phyloP scores from a whole-genome alignment of 2,888 invertebrate genomes.

The Oscheius onirici region DNA sequence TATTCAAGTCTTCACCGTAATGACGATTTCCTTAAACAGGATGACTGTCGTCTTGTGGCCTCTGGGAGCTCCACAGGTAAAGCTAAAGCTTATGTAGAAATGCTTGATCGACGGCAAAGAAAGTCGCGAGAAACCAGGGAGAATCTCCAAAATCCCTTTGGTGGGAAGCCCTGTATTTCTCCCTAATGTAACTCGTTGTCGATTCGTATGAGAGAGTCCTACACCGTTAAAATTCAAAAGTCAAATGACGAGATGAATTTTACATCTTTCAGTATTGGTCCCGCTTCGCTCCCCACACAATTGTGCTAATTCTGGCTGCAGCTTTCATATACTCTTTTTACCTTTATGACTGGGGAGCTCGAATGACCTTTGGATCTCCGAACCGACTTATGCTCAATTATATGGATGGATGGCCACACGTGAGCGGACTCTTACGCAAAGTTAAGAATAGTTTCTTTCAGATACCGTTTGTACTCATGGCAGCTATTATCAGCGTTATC shows the following conservation, averaged over 20 bases:
- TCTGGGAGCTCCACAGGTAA: constrained; percentile 4
- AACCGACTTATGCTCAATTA: background rate
- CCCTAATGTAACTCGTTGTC: no score
- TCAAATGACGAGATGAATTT: no score
- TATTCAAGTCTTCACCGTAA: constrained; percentile 3
- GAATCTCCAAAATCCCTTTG: no score
- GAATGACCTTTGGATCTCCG: background rate
- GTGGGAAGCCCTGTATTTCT: no score
- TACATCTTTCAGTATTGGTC: constrained; percentile 15
- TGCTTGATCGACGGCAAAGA: no score
- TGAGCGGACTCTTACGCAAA: background rate
- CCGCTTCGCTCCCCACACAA: background rate
- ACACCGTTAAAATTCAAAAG: no score
- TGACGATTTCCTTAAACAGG: constrained; percentile 10
- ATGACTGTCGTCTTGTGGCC: constrained; percentile 18
- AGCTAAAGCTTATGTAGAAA: no score
- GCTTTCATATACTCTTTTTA: constrained; percentile 2
- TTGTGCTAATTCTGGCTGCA: background rate
- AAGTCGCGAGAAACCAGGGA: no score
- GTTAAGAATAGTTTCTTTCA: no score
- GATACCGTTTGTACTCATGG: constrained; percentile 13
- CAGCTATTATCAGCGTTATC: background rate
- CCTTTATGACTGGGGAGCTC: constrained; percentile 10
- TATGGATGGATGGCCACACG: constrained; percentile 16
- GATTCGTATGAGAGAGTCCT: no score